Percentiles rank a stretch among this genome's conserved stretches.
These are phyloP conservation scores for Scaptomyza montana DNA, from an alignment of 1,140 invertebrate species.

Conservation along the genomic window DNA sequence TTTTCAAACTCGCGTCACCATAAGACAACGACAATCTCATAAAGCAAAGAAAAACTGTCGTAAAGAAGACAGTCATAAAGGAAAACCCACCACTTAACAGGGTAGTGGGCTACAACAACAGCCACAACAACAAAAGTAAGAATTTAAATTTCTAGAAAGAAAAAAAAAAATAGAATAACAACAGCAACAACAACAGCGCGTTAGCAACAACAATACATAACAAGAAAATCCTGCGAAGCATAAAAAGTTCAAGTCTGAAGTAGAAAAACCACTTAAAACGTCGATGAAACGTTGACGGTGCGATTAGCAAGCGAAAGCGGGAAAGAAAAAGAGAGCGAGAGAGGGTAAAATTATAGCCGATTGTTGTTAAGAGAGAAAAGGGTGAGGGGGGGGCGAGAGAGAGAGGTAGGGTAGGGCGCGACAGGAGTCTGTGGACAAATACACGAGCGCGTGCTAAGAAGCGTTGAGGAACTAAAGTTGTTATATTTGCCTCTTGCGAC, in stretches of 20 bases:
- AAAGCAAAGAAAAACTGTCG: constrained; percentile 58
- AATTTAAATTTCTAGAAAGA: constrained; percentile 76
- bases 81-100: constrained; percentile 76
- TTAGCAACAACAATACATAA: constrained; percentile 50
- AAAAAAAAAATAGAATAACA: constrained; percentile 42
- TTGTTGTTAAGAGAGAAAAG: background rate
- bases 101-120: constrained; percentile 60
- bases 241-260: constrained; percentile 75
- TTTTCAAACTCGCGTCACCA: constrained; percentile 64
- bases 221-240: constrained; percentile 73
- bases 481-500: constrained; percentile 42
- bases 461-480: constrained; percentile 37
- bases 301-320: constrained; percentile 30
- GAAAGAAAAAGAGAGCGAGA: constrained; percentile 20
- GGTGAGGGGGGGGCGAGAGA: no score
- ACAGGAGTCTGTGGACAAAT: constrained; percentile 65
- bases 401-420: constrained; percentile 2
- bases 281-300: constrained; percentile 62
- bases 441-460: constrained; percentile 65
- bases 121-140: constrained; percentile 61
- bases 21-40: constrained; percentile 40
- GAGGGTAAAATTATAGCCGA: constrained; percentile 6
- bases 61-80: constrained; percentile 77
- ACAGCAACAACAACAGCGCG: constrained; percentile 40
- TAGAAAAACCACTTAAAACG: constrained; percentile 82